A percentile compares a stretch with the other conserved stretches of the same genome.
Evolutionary conservation across 2,113 vertebrate species (phyloP).

Genomic region (Microcebus murinus): DNA sequence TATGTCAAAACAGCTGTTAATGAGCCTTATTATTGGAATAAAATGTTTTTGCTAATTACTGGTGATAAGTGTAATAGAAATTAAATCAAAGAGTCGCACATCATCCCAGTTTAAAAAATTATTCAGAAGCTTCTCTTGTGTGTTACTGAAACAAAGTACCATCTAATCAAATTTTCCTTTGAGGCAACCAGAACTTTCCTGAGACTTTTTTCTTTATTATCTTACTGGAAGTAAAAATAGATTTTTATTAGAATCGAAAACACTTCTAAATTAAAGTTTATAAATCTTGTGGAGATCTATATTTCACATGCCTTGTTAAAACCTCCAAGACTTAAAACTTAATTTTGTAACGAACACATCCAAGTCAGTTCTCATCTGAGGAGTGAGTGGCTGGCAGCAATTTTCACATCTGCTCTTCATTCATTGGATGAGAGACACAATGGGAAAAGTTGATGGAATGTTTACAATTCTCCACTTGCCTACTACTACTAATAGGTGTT

Average conservation of each 20-base stretch:
- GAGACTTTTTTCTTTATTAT: conserved; percentile 45
- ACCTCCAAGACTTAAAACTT: conserved; percentile 48
- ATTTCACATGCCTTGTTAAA: conserved; percentile 55
- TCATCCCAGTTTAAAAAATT: conserved; percentile 32
- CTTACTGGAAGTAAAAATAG: conserved; percentile 65
- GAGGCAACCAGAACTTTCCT: conserved; percentile 44
- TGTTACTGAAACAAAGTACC: conserved; percentile 31
- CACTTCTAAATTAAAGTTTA: conserved; percentile 55
- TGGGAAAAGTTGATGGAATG: not conserved
- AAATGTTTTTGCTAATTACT: not conserved
- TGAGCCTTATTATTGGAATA: conserved; percentile 22
- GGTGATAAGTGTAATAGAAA: conserved; percentile 16
- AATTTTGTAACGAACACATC: conserved; percentile 14
- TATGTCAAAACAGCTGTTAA: not conserved
- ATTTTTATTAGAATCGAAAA: conserved; percentile 63
- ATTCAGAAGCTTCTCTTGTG: conserved; percentile 34
- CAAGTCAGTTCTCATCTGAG: conserved; percentile 2
- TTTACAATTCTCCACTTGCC: not conserved
- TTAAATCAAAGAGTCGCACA: conserved; percentile 46
- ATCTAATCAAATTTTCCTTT: conserved; percentile 58
- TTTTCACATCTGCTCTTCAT: conserved; percentile 46
- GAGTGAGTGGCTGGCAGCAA: not conserved
- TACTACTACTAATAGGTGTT: not conserved
- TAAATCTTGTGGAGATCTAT: conserved; percentile 30
- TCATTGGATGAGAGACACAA: not conserved